Percentiles rank a stretch among this genome's conserved stretches.
phyloP scores from a whole-genome alignment of 92 coral and sea anemone genomes.

The Montipora capitata region DNA sequence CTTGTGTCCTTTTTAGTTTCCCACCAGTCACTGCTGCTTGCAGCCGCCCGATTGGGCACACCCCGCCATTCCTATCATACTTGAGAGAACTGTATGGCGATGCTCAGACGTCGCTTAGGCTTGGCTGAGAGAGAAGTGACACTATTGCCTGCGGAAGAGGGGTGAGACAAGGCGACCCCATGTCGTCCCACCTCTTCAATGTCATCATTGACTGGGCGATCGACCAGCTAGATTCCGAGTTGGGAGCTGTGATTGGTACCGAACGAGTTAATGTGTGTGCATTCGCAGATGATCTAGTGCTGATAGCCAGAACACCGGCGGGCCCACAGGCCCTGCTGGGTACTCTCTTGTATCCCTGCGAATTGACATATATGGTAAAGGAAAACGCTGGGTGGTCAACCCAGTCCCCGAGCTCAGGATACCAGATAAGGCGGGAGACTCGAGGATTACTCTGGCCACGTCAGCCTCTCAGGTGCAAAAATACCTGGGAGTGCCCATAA shows the following conservation, averaged over 20 bases:
- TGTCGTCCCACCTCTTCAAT: not conserved
- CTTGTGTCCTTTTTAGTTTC: not conserved
- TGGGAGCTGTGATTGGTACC: not conserved
- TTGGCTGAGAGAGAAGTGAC: not conserved
- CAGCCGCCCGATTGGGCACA: not conserved
- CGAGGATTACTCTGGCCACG: not conserved
- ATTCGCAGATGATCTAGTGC: conserved; percentile 2
- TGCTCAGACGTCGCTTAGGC: not conserved
- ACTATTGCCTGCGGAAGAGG: not conserved
- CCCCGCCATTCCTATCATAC: conserved; percentile 28
- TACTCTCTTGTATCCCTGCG: conserved; percentile 10
- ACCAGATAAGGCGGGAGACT: not conserved
- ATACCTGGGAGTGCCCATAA: conserved; percentile 30
- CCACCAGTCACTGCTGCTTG: not conserved
- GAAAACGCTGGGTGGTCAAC: conserved; percentile 23
- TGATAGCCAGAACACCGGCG: not conserved
- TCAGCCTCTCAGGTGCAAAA: not conserved
- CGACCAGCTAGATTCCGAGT: not conserved
- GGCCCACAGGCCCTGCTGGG: conserved; percentile 19
- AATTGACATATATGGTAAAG: conserved; percentile 23
- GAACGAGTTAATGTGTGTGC: not conserved
- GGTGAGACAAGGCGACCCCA: conserved; percentile 27
- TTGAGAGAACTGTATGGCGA: conserved; percentile 1
- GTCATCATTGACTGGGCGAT: conserved; percentile 5
- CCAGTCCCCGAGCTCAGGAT: conserved; percentile 12